Conservation (phyloP, 2,888 invertebrate genomes). For the Xylota sylvarum region DNA sequence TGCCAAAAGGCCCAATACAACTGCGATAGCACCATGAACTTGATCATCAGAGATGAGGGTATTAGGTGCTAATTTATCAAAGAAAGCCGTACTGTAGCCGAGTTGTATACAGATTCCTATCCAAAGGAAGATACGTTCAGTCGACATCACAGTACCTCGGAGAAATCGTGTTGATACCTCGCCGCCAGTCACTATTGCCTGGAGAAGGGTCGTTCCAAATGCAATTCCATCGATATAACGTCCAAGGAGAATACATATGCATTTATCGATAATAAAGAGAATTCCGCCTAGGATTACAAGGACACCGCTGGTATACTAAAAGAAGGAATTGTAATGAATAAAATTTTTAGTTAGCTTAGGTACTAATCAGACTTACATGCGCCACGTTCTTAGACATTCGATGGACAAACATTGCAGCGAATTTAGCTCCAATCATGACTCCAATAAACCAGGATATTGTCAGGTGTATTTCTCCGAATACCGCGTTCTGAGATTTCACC, state of each 20-base stretch:
- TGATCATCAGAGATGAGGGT: constrained; percentile 81
- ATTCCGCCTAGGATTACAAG: constrained; percentile 81
- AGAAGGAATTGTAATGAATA: neutral
- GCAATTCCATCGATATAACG: constrained; percentile 82
- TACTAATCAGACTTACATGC: constrained; percentile 79
- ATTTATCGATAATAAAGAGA: constrained; percentile 78
- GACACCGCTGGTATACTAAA: constrained; percentile 81
- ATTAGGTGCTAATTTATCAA: constrained; percentile 23
- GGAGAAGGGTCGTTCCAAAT: constrained; percentile 82
- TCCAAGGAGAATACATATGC: constrained; percentile 78
- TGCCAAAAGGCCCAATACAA: constrained; percentile 80
- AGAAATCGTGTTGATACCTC: constrained; percentile 81
- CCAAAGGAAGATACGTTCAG: constrained; percentile 82
- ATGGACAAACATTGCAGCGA: constrained; percentile 81
- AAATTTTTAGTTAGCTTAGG: too few species aligned
- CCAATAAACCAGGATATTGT: constrained; percentile 82
- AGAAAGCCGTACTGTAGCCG: constrained; percentile 78
- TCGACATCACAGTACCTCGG: constrained; percentile 81
- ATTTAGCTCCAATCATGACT: constrained; percentile 80
- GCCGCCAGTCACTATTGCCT: constrained; percentile 81
- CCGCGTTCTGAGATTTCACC: constrained; percentile 25
- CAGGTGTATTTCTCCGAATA: constrained; percentile 79
- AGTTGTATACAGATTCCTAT: constrained; percentile 82
- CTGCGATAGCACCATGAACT: constrained; percentile 81
- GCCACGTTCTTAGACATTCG: constrained; percentile 81